Base-by-base conservation (phyloP, 2,113 vertebrate genomes). In the Suncus etruscus region DNA sequence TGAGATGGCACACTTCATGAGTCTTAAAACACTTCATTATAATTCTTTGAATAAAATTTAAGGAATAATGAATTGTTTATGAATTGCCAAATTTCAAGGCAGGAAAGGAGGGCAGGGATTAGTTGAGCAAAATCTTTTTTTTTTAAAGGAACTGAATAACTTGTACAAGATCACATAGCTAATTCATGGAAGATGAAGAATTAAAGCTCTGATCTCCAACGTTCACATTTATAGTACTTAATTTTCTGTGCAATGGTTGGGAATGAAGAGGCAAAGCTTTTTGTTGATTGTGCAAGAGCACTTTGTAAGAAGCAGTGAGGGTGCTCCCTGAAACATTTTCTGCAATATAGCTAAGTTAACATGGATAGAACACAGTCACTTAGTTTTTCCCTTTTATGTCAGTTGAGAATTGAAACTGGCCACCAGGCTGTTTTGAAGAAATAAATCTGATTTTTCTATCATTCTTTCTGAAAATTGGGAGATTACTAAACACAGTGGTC, bases 381-480 rank as follows among this genome's bases (percentile, higher is more conserved):
- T 5, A 39, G 39, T 4, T 39, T 50, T 61, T 68, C 15, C 31
- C 11, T 54, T 75, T 58, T 25, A 5, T 1, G 6, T 27, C 32
- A 58, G 5, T 16, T 50, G 61, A 48, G 48, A 65, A 73, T 58
- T 29, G n/a, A 91, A 90, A 11, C 25, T 54, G 32, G 45, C 22
- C 77, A 31, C 77, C n/a, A 51, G 51, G 58, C 68, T 76, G 54
- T 1, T 27, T 11, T 3, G 0, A 48, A 83, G 65, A 15, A 77
- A n/a, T 11, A 25, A n/a, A 32, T 31, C 39, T 4, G 54, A 18
- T 0, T 90, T 87, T 14, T 76, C 85, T 65, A 0, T 8, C 83
- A 89, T 95, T 95, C 68, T 95, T 92, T 72, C 81, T 83, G 93
- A 95, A 66, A 66, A 92, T 87, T 93, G 61, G 69, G 47, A 72